Base-by-base conservation (phyloP, 2,888 invertebrate species). In the Euzophera pinguis region DNA sequence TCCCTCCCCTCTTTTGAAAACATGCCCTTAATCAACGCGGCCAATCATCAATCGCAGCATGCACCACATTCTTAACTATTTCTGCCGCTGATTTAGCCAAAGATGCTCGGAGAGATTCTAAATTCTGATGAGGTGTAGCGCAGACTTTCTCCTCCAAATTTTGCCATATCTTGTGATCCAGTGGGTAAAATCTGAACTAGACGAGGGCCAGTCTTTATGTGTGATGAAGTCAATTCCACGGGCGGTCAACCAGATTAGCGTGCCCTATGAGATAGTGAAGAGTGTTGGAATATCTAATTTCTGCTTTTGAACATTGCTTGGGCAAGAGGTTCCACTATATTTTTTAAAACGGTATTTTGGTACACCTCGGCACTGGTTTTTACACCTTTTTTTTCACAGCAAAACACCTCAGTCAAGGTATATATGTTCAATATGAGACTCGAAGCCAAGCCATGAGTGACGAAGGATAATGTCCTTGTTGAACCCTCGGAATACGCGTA, bases 331-430 rank as follows among this genome's bases (percentile, higher is more conserved):
- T 55, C 48, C 43, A 55, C 51, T 17, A 52, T 14, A 16, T 52
- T 42, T 12, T 7, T 14, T 2, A 53, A 17, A 13, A 55, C 50
- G 10, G 50, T 54, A 42, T 49, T 43, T 49, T 54, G 42, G 22
- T 52, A 53, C 16, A 52, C 50, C 5, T 5, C 8, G 0, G 52
- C 55, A 45, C 38, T 48, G 29, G 55, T 54, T 58, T 58, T 56
- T 39, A 54, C 53, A 35, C 50, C 53, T 61, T 58, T 58, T 42
- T 56, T 53, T n/a, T n/a, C n/a, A 55, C 35, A 47, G 6, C 45
- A 55, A 55, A 48, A 45, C 1, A 51, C 41, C 35, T 42, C 45
- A 9, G 3, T 45, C 29, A 14, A 10, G 38, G 37, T 38, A n/a
- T n/a, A n/a, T n/a, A n/a, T n/a, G n/a, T n/a, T n/a, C 10, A 35